Base-by-base conservation (phyloP, 1,140 invertebrate genomes). In the Drosophila hydei region DNA sequence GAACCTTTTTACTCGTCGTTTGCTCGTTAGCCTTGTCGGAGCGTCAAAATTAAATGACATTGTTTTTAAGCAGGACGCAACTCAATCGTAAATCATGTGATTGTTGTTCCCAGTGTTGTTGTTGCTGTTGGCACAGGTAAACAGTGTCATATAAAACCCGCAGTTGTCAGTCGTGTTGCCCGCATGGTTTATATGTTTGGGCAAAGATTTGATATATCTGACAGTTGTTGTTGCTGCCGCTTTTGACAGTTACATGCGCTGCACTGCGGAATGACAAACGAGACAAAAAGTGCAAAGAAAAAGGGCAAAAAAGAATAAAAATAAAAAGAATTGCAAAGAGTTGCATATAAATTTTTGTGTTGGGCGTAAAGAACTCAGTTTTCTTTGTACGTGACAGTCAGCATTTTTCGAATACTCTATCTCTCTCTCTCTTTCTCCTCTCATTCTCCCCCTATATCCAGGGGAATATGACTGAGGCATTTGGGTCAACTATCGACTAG, bases 401-500 rank as follows among this genome's bases (percentile, higher is more conserved):
- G 74, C 71, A 54, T 63, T 61, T 58, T 60, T 42, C 5, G 9
- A 19, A 11, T 19, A 7, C 18, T 19, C 7, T 2, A 12, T 9
- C 6, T 38, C 7, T n/a, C 12, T 33, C 18, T 33, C 23, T 63
- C 3, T 16, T 8, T 30, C 14, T 18, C 14, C 14, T 38, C 14
- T 5, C n/a, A 43, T 40, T 68, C 51, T 52, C n/a, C 40, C 14
- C 11, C 30, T 12, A 33, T 33, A 11, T 33, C 30, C 30, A 33
- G 30, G 9, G 30, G 30, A 33, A 33, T 33, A 33, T 33, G 30
- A 33, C 30, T 27, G 25, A 30, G 60, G 16, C 59, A 81, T 85
- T 85, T 77, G 80, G 80, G 81, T 87, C 80, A 85, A 87, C 81
- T 80, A 85, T 85, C 80, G 80, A 85, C 77, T 85, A 77, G 51